phyloP scores from a whole-genome alignment of 2,888 invertebrate species.

The Dryocosmus kuriphilus region DNA sequence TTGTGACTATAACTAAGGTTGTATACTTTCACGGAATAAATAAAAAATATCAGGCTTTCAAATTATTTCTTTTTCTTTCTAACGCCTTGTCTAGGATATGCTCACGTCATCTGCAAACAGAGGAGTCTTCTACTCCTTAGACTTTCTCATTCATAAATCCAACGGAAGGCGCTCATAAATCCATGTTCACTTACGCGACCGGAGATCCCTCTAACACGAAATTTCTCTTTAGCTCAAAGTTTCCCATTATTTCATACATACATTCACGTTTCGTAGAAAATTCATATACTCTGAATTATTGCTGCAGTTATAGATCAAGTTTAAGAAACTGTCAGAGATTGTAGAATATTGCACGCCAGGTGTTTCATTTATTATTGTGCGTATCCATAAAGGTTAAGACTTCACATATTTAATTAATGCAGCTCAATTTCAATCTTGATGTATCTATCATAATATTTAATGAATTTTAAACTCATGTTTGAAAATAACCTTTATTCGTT shows the following conservation, averaged over 20 bases:
- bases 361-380: constrained; percentile 1
- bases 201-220: constrained; percentile 33
- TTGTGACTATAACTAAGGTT: background rate
- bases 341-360: background rate
- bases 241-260: constrained; percentile 24
- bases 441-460: too few species aligned
- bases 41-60: background rate
- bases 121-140: constrained; percentile 10
- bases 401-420: too few species aligned
- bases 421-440: background rate
- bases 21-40: background rate
- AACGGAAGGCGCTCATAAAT: constrained; percentile 30
- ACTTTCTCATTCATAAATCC: constrained; percentile 37
- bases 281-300: constrained; percentile 17
- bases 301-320: constrained; percentile 6
- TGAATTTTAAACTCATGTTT: background rate
- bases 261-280: constrained; percentile 15
- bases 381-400: background rate
- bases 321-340: constrained; percentile 1
- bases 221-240: constrained; percentile 35
- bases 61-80: background rate
- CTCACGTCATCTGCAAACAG: constrained; percentile 6
- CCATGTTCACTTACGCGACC: constrained; percentile 30
- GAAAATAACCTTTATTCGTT: background rate
- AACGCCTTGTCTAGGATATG: background rate